These are phyloP conservation scores for Crotalus viridis DNA, from an alignment of 2,113 vertebrate genomes.

Conservation along the genomic window DNA sequence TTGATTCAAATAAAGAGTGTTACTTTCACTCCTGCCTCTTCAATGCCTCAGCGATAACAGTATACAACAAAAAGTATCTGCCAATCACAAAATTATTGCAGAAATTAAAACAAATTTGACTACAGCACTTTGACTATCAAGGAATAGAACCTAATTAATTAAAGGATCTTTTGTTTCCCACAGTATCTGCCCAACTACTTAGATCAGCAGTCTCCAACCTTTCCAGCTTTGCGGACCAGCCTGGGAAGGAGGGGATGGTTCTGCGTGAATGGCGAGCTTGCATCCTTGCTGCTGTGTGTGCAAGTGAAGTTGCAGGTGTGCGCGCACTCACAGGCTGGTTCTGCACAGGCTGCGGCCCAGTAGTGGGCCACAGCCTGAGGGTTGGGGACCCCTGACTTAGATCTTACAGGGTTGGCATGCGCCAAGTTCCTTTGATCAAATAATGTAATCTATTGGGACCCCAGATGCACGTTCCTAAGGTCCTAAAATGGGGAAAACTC, in stretches of 20 bases:
- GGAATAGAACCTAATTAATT: not conserved
- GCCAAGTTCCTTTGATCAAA: not conserved
- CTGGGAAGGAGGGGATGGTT: too few relatives aligned
- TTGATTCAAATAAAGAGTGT: too few relatives aligned
- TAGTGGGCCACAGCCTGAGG: not conserved
- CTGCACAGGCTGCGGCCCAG: accelerated
- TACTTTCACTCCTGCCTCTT: too few relatives aligned
- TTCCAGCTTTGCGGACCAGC: too few relatives aligned
- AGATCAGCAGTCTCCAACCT: not conserved
- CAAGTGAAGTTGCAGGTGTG: not conserved
- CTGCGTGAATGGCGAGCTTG: too few relatives aligned
- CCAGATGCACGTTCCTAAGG: not conserved
- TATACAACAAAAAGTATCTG: not conserved
- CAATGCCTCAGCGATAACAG: too few relatives aligned
- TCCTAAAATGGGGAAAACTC: not conserved
- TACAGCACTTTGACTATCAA: not conserved
- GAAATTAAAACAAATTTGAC: not conserved
- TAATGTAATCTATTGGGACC: not conserved
- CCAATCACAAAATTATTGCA: not conserved
- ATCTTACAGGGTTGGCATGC: not conserved
- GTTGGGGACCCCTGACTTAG: not conserved
- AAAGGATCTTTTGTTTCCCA: not conserved
- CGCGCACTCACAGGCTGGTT: not conserved
- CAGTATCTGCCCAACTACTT: not conserved
- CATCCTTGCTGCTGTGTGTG: not conserved